Percentiles rank a stretch among this genome's conserved stretches.
These are phyloP conservation scores for Cheiracanthium punctorium DNA, from an alignment of 2,888 invertebrate genomes.

Conservation along the genomic window DNA sequence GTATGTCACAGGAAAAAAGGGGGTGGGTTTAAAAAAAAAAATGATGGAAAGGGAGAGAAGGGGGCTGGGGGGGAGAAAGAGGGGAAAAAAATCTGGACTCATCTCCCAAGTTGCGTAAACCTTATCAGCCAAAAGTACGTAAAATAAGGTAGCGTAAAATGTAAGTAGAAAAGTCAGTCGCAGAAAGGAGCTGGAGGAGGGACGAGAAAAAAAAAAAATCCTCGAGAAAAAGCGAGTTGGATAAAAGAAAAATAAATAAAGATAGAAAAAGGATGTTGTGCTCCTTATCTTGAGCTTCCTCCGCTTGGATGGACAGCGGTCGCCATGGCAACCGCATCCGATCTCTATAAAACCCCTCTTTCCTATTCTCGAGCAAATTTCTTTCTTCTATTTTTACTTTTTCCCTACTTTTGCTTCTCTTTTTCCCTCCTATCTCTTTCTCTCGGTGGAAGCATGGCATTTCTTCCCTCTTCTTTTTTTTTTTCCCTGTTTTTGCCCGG, in stretches of 20 bases:
- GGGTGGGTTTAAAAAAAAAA: too few relatives aligned
- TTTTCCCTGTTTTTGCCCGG: constrained; percentile 27
- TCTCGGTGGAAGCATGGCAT: neutral
- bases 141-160: constrained; percentile 57
- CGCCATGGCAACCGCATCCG: constrained; percentile 65
- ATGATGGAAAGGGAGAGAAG: too few relatives aligned
- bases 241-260: constrained; percentile 45
- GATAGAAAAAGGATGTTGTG: constrained; percentile 66
- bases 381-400: constrained; percentile 36
- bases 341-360: constrained; percentile 66
- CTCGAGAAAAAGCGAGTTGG: neutral
- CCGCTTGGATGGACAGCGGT: constrained; percentile 65
- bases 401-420: constrained; percentile 10
- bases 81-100: neutral
- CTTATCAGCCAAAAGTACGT: constrained; percentile 58
- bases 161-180: constrained; percentile 57
- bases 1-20: too few relatives aligned
- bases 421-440: neutral
- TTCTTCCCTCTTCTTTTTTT: constrained; percentile 4
- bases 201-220: constrained; percentile 12
- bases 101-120: constrained; percentile 23
- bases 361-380: constrained; percentile 37
- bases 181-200: constrained; percentile 26
- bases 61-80: neutral
- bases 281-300: constrained; percentile 66